Base-by-base conservation (phyloP, 92 coral and sea anemone genomes). In the Porites divaricata region DNA sequence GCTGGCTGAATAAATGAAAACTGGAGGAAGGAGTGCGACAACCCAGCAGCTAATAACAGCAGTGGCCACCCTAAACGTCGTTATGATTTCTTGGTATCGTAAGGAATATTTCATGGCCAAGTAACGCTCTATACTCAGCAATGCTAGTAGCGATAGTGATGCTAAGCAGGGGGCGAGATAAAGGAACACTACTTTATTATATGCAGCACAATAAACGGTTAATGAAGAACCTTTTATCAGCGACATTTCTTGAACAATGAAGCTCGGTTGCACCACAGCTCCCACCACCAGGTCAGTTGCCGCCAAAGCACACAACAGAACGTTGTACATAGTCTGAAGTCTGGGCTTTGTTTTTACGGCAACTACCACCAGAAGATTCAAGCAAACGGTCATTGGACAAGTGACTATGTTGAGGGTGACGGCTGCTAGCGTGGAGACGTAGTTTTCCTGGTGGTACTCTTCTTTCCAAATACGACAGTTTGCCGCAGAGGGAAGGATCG, bases 271-370 rank as follows among this genome's bases (percentile, higher is more conserved):
- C 8, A 63, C 59, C n/a, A 49, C 58, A 41, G 63, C 67, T 77
- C 81, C 81, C 22, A 77, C 81, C 35, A 45, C 0, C 11, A 77
- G 56, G 41, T 77, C 81, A 28, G 81, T 61, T 35, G 52, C 81
- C n/a, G 81, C 81, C 67, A 77, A 77, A 56, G 70, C 41, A 62
- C 70, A 69, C 70, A 77, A 8, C 26, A 77, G 58, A 13, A 77
- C 45, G 81, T 63, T 35, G 71, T 77, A 77, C 70, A 4, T 41
- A 56, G 70, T 77, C 70, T 77, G 81, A 17, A 77, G 81, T 77
- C 57, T 61, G 14, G 12, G 70, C 35, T 63, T 77, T 41, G 8
- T 63, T 77, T 13, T 63, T 1, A 77, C 81, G 7, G 70, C 81
- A 22, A 63, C 70, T 26, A 77, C 63, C 70, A 77, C 81, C 81